phyloP scores from a whole-genome alignment of 2,888 invertebrate genomes.

The Melieria picta region DNA sequence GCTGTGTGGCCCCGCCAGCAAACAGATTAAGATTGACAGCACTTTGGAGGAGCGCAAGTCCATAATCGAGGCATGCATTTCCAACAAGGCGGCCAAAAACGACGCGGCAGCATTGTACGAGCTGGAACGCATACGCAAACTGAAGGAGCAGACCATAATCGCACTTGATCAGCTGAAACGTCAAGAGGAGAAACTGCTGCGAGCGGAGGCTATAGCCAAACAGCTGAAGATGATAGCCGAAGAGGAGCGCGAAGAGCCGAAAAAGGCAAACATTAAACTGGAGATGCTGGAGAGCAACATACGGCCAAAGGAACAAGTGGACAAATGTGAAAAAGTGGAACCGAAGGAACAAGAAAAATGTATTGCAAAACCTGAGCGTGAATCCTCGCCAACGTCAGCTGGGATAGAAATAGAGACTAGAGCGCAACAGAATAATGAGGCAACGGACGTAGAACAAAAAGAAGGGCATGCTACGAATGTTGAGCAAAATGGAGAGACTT shows the following conservation, averaged over 20 bases:
- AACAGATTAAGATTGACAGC: slow-evolving; percentile 38
- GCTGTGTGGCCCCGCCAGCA: slow-evolving; percentile 7
- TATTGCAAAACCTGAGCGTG: neutral
- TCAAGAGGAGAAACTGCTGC: slow-evolving; percentile 13
- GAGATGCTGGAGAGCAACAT: neutral
- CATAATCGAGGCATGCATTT: slow-evolving; percentile 57
- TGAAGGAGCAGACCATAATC: slow-evolving; percentile 33
- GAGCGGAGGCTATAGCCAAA: slow-evolving; percentile 12
- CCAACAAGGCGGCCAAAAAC: slow-evolving; percentile 44
- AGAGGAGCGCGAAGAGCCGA: neutral
- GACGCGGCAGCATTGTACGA: neutral
- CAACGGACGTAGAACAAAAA: neutral
- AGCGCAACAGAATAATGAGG: neutral
- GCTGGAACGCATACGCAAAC: slow-evolving; percentile 33
- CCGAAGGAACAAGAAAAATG: too few relatives aligned
- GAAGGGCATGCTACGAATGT: neutral
- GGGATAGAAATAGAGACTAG: neutral
- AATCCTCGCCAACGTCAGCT: neutral
- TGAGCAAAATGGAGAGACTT: neutral
- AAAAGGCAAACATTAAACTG: neutral
- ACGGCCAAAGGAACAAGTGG: neutral
- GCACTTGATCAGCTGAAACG: slow-evolving; percentile 35
- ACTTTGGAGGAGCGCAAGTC: slow-evolving; percentile 51
- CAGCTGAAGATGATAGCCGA: slow-evolving; percentile 20
- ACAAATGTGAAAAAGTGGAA: neutral